Percentiles rank a stretch among this genome's conserved stretches.
Evolutionary conservation across 2,797 vertebrate species (phyloP).

Genomic region (Cynodonichthys magdalenae): DNA sequence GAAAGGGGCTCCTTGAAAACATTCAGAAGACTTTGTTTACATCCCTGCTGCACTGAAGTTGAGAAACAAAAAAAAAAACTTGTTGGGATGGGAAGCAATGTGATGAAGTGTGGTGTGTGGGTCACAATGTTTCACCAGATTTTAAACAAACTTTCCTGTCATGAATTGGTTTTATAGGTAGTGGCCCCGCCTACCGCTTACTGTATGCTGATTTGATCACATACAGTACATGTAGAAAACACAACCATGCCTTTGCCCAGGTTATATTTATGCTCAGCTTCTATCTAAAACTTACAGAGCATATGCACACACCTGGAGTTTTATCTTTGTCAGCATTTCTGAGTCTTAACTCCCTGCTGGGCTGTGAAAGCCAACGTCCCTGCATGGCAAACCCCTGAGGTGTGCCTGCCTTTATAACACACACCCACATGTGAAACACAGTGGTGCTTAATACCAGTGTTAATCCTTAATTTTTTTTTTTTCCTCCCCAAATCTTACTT

Average conservation of each 20-base stretch:
- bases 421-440: conserved; percentile 37
- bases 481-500: conserved; percentile 26
- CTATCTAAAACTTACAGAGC: conserved; percentile 48
- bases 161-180: conserved; percentile 9
- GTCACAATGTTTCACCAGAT: conserved; percentile 48
- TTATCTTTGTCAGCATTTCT: conserved; percentile 78
- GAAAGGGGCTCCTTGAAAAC: conserved; percentile 29
- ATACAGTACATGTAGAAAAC: conserved; percentile 6
- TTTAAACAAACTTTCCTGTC: conserved; percentile 29
- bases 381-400: conserved; percentile 58
- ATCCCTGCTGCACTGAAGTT: not conserved
- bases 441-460: conserved; percentile 32
- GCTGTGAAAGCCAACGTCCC: conserved; percentile 61
- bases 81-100: conserved; percentile 21
- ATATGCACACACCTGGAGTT: conserved; percentile 67
- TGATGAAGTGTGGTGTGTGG: conserved; percentile 27
- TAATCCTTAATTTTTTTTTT: conserved; percentile 37
- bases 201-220: conserved; percentile 19
- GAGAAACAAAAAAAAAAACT: conserved; percentile 13
- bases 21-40: conserved; percentile 15
- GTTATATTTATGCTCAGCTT: conserved; percentile 2
- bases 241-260: not conserved
- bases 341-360: conserved; percentile 68
- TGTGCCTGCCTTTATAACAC: conserved; percentile 40
- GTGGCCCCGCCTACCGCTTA: conserved; percentile 47